Conservation (phyloP, 2,113 vertebrate genomes). For the Sialia sialis region DNA sequence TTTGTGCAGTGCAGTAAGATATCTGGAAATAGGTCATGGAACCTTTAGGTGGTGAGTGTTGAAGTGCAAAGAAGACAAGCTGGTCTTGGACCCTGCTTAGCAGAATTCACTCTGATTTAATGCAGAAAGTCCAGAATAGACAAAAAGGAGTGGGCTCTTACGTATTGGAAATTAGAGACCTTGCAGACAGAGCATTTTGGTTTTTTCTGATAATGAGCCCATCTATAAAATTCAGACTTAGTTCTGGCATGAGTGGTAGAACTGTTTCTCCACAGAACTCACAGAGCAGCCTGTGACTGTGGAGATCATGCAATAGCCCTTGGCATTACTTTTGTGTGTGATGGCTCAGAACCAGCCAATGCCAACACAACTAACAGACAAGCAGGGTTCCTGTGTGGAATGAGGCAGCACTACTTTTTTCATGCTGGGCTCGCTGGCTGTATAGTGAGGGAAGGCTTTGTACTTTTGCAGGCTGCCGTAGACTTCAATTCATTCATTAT, state of each 20-base stretch:
- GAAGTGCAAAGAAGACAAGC: neutral
- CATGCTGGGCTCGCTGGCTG: neutral
- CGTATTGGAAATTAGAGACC: neutral
- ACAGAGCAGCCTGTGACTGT: fast-evolving
- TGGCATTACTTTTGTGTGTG: neutral
- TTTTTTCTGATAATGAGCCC: neutral
- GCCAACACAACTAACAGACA: neutral
- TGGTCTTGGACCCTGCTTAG: neutral
- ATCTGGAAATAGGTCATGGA: neutral
- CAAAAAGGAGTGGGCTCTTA: neutral
- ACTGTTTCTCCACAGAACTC: neutral
- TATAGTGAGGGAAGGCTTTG: neutral
- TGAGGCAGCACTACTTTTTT: neutral
- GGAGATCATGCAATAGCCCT: neutral
- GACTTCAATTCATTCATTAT: neutral
- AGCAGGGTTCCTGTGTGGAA: neutral
- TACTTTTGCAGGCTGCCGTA: neutral
- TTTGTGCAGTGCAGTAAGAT: neutral
- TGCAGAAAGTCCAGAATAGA: neutral
- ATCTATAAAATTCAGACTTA: neutral
- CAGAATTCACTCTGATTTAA: neutral
- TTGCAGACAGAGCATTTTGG: neutral
- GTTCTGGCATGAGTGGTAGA: neutral
- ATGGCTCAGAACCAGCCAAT: neutral
- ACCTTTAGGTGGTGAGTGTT: neutral